phyloP scores from a whole-genome alignment of 37 sponge, comb jelly and placozoan species.

The Oopsacas minuta region DNA sequence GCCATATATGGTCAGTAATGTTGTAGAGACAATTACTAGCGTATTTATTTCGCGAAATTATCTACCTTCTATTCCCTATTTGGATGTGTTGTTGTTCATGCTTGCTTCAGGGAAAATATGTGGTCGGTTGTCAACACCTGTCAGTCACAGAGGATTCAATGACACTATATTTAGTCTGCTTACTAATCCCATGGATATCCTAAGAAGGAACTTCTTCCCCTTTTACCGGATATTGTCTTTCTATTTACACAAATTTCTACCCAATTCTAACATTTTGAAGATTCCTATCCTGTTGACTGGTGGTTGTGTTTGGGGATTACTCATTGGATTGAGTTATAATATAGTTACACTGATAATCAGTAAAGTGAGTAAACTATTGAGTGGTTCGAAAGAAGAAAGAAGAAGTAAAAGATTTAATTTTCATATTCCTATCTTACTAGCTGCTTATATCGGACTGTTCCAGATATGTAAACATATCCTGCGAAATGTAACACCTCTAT shows the following conservation, averaged over 20 bases:
- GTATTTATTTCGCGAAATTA: not conserved
- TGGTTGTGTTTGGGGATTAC: not conserved
- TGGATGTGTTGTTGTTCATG: not conserved
- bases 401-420: not conserved
- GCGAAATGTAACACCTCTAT: not conserved
- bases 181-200: not conserved
- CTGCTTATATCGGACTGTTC: not conserved
- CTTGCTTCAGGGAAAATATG: not conserved
- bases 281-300: not conserved
- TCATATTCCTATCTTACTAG: not conserved
- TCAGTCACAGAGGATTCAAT: not conserved
- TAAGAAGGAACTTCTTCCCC: not conserved
- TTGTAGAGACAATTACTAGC: not conserved
- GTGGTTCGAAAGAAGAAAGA: not conserved
- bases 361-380: not conserved
- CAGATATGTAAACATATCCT: not conserved
- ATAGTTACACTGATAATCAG: not conserved
- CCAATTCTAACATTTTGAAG: not conserved
- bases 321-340: not conserved
- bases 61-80: not conserved
- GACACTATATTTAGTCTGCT: not conserved
- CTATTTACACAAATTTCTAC: not conserved
- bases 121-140: not conserved
- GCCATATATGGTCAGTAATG: not conserved
- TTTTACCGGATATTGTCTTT: not conserved